phyloP scores from a whole-genome alignment of 2,797 vertebrate genomes.

The Bovichtus variegatus region DNA sequence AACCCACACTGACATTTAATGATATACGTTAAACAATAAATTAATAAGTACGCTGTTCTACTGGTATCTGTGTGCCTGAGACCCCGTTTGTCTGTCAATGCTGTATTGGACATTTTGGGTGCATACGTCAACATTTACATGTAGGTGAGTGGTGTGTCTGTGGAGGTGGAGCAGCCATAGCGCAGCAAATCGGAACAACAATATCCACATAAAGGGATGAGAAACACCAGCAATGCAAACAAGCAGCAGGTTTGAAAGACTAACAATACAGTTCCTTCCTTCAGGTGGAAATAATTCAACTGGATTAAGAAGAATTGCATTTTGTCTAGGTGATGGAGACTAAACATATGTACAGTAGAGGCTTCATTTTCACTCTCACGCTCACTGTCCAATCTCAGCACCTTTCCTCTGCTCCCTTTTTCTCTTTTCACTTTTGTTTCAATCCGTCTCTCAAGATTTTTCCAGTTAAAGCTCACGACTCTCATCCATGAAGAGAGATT shows the following conservation, averaged over 20 bases:
- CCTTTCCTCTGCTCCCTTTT: background rate
- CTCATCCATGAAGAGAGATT: constrained; percentile 1
- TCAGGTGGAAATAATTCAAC: constrained; percentile 16
- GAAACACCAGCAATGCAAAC: constrained; percentile 7
- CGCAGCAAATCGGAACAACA: constrained; percentile 7
- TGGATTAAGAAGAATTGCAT: constrained; percentile 10
- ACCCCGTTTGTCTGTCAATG: background rate
- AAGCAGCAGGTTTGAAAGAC: constrained; percentile 7
- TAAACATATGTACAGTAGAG: background rate
- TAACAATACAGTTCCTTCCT: background rate
- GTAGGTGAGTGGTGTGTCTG: background rate
- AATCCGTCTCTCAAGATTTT: constrained; percentile 5
- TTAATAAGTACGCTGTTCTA: background rate
- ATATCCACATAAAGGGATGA: constrained; percentile 1
- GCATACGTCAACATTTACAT: background rate
- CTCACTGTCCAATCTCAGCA: constrained; percentile 1
- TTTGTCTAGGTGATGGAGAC: constrained; percentile 11
- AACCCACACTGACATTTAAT: background rate
- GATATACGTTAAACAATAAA: background rate
- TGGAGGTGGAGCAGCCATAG: background rate
- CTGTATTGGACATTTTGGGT: constrained; percentile 7
- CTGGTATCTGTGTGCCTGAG: background rate
- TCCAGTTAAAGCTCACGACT: constrained; percentile 5
- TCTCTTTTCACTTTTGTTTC: constrained; percentile 3
- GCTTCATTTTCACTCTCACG: constrained; percentile 1